A percentile compares a stretch with the other conserved stretches of the same genome.
These are phyloP conservation scores for Corythornis leucogaster DNA, from an alignment of 2,797 vertebrate genomes.

Conservation along the genomic window DNA sequence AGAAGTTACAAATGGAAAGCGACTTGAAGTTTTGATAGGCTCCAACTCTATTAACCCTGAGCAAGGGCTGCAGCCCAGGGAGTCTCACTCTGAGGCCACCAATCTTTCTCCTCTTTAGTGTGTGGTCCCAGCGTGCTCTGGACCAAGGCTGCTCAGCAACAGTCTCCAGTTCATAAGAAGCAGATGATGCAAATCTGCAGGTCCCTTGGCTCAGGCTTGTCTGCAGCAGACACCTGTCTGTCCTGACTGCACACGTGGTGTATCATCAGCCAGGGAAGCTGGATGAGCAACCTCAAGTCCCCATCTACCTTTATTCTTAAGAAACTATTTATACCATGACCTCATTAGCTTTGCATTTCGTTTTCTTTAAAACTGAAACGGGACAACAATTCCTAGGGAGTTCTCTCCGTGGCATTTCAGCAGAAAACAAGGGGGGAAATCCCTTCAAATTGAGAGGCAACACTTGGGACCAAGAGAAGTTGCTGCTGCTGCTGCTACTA, in stretches of 20 bases:
- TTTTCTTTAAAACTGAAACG: conserved; percentile 36
- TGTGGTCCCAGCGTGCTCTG: conserved; percentile 14
- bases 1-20: conserved; percentile 54
- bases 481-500: conserved; percentile 47
- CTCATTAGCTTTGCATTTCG: conserved; percentile 23
- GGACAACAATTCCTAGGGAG: background rate
- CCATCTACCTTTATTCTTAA: conserved; percentile 1
- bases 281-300: conserved; percentile 5
- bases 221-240: background rate
- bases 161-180: background rate
- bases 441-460: background rate
- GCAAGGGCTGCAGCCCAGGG: conserved; percentile 58
- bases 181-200: background rate
- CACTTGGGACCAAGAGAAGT: conserved; percentile 4
- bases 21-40: conserved; percentile 59
- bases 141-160: background rate
- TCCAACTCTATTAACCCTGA: conserved; percentile 51
- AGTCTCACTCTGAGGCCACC: conserved; percentile 54
- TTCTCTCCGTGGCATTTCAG: conserved; percentile 39
- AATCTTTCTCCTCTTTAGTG: conserved; percentile 16
- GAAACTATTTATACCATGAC: conserved; percentile 10
- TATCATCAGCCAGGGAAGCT: background rate
- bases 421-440: conserved; percentile 25
- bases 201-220: background rate
- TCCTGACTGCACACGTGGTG: background rate